These are phyloP conservation scores for Andrena chrysosceles DNA, from an alignment of 2,888 invertebrate genomes.

Conservation along the genomic window DNA sequence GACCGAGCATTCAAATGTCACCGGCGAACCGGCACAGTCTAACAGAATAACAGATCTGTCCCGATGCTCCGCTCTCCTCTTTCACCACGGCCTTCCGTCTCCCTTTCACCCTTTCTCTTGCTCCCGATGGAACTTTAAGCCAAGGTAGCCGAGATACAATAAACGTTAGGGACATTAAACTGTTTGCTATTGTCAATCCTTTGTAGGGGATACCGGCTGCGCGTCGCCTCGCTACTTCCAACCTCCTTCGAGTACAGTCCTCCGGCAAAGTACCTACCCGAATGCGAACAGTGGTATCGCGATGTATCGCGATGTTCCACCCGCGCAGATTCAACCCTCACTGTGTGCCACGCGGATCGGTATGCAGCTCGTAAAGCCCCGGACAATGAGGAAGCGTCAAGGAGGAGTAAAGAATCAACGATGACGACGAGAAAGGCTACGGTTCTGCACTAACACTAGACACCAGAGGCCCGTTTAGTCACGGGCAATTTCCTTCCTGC, in stretches of 20 bases:
- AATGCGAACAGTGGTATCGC: neutral
- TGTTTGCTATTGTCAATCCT: constrained; percentile 84
- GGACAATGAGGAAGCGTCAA: constrained; percentile 46
- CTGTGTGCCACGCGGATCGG: constrained; percentile 19
- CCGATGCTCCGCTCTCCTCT: constrained; percentile 61
- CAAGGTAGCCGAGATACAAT: constrained; percentile 81
- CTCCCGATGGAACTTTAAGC: constrained; percentile 71
- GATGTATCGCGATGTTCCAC: no score
- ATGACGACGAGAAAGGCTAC: constrained; percentile 37
- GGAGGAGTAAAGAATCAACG: constrained; percentile 20
- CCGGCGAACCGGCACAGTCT: constrained; percentile 76
- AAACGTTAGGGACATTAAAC: constrained; percentile 84
- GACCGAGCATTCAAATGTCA: constrained; percentile 84
- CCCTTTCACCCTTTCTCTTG: constrained; percentile 51
- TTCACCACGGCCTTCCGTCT: constrained; percentile 43
- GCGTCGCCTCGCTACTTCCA: constrained; percentile 17
- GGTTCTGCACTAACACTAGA: constrained; percentile 39
- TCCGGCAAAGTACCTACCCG: constrained; percentile 21
- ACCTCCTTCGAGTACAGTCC: constrained; percentile 40
- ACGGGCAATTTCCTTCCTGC: constrained; percentile 65
- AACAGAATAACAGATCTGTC: constrained; percentile 83
- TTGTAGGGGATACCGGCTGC: constrained; percentile 68
- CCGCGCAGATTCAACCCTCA: no score
- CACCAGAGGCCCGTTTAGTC: constrained; percentile 58
- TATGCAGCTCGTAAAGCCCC: constrained; percentile 23